phyloP scores from a whole-genome alignment of 2,113 vertebrate species.

The Albula goreensis region DNA sequence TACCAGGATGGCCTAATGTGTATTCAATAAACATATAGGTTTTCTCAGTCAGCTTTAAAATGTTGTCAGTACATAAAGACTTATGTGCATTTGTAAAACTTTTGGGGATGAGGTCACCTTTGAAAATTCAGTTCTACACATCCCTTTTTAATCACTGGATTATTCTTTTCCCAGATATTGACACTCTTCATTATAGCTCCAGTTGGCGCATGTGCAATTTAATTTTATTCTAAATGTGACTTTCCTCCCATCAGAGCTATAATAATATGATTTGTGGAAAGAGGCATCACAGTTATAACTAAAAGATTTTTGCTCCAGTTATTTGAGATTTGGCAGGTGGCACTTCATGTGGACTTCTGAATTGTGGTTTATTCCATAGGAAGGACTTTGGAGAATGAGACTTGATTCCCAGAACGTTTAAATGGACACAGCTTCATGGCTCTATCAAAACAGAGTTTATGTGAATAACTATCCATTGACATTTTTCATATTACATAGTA shows the following conservation, averaged over 20 bases:
- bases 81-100: no score
- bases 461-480: neutral
- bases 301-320: conserved; percentile 1
- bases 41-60: no score
- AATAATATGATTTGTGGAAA: neutral
- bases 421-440: conserved; percentile 10
- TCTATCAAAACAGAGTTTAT: neutral
- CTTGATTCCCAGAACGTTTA: neutral
- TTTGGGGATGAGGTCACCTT: no score
- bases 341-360: conserved; percentile 5
- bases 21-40: no score
- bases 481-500: conserved; percentile 4
- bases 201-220: no score
- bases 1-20: no score
- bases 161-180: no score
- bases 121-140: no score
- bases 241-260: neutral
- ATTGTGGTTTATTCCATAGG: neutral
- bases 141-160: no score
- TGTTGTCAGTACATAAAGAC: no score
- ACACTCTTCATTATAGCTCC: no score
- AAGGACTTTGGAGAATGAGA: neutral
- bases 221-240: no score
- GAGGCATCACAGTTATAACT: conserved; percentile 6
- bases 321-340: conserved; percentile 21